Evolutionary conservation across 2,113 vertebrate genomes (phyloP), one percentile per base, ranked within the genome.

Genomic region (Crotalus viridis): DNA sequence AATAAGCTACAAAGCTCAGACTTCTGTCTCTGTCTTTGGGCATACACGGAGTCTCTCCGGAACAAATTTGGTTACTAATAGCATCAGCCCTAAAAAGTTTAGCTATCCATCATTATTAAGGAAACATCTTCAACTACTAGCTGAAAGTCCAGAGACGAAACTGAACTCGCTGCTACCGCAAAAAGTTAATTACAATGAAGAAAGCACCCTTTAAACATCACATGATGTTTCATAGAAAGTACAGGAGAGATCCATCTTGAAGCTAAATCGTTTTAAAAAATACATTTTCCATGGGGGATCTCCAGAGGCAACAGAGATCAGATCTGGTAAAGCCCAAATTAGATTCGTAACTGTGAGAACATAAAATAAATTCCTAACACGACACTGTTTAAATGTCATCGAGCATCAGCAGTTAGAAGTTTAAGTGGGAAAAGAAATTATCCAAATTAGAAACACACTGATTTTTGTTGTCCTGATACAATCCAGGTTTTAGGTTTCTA

Each of bases 371-470:
- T 24, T 0, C 5, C 10, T 52, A 9, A 6, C 17, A 6, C 1
- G 52, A 22, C 52, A 57, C 33, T 12, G 19, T 43, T 81, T 81
- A 59, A 56, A 48, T 5, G 1, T 56, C 24, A 92, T 48, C 26
- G 59, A 85, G 85, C 33, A 85, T 59, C 91, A 89, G 46, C 52
- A 48, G 26, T 22, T 85, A 54, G 85, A 81, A 85, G 33, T 28
- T 85, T 28, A 89, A 88, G n/a, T 21, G 5, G 55, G 48, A 89
- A 81, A 89, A 89, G 0, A 51, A 92, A 92, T 57, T n/a, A 56
- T 59, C 54, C 28, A 85, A 92, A 85, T 89, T 85, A 92, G 64
- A 89, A 92, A 81, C 91, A 92, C 33, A 56, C 24, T 39, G 5
- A 24, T 46, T 89, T 89, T 85, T 85, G 33, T 43, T 81, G 33